These are phyloP conservation scores for Betta splendens DNA, from an alignment of 2,797 vertebrate genomes.

Conservation along the genomic window DNA sequence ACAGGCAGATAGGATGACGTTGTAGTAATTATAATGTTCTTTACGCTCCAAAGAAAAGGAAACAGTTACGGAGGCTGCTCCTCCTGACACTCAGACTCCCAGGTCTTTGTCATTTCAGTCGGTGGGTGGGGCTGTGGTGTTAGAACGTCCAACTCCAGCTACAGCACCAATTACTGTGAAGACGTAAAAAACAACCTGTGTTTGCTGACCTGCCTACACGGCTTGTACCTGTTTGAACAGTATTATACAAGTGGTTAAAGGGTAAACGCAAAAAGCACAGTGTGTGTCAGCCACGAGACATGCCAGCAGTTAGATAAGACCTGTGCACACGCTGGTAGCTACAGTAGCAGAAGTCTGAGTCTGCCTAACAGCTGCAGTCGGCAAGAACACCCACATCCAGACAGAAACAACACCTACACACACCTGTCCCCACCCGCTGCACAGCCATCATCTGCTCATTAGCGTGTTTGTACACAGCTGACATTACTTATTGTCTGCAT, in stretches of 20 bases:
- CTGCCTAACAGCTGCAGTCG: conserved; percentile 22
- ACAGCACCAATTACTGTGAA: conserved; percentile 9
- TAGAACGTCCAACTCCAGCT: not conserved
- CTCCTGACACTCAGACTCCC: no score
- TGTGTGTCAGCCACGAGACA: conserved; percentile 41
- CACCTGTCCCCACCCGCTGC: conserved; percentile 6
- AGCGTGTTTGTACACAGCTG: conserved; percentile 7
- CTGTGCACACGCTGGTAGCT: conserved; percentile 47
- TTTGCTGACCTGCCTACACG: conserved; percentile 55
- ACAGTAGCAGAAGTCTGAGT: conserved; percentile 11
- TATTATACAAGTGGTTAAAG: conserved; percentile 69
- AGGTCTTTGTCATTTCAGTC: no score
- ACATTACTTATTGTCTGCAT: conserved; percentile 33
- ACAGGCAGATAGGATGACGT: no score
- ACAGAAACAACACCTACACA: conserved; percentile 4
- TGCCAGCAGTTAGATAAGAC: conserved; percentile 64
- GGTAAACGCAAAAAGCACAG: conserved; percentile 57
- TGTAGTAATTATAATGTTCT: no score
- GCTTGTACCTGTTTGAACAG: conserved; percentile 57
- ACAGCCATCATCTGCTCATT: conserved; percentile 15
- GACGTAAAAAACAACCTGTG: conserved; percentile 44
- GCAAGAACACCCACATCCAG: conserved; percentile 22
- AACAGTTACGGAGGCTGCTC: no score
- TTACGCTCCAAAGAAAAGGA: no score
- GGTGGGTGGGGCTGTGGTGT: no score